Evolutionary conservation across 2,888 invertebrate species (phyloP).

Genomic region (Trichopoda pennipes): DNA sequence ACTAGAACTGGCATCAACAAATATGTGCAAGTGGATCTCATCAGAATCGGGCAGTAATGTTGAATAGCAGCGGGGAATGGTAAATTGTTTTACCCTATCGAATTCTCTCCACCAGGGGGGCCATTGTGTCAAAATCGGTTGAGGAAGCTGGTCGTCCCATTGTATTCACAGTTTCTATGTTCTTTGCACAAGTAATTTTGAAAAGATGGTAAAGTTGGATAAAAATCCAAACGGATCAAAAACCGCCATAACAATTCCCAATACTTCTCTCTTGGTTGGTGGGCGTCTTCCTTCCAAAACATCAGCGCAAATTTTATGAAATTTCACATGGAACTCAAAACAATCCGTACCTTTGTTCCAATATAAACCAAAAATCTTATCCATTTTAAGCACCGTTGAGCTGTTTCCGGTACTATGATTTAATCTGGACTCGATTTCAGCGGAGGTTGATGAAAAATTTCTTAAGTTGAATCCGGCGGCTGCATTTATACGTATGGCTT

Average conservation of each 20-base stretch:
- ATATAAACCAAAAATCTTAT: neutral
- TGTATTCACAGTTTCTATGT: slow-evolving; percentile 46
- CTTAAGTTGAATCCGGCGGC: neutral
- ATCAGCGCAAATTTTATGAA: slow-evolving; percentile 50
- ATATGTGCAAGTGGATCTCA: slow-evolving; percentile 57
- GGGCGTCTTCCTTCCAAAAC: slow-evolving; percentile 60
- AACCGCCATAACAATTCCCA: slow-evolving; percentile 71
- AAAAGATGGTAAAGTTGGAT: slow-evolving; percentile 65
- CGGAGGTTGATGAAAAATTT: neutral
- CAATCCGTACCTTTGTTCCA: neutral
- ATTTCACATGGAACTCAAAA: slow-evolving; percentile 31
- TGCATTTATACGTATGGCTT: neutral
- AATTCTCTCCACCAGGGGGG: slow-evolving; percentile 51
- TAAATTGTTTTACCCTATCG: slow-evolving; percentile 32
- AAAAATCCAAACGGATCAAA: slow-evolving; percentile 73
- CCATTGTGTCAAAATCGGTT: slow-evolving; percentile 38
- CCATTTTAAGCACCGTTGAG: neutral
- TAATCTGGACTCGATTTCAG: neutral
- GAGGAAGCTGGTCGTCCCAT: slow-evolving; percentile 64
- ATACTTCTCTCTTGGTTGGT: slow-evolving; percentile 70
- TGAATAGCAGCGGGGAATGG: slow-evolving; percentile 54
- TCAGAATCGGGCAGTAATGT: slow-evolving; percentile 33
- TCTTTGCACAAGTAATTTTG: slow-evolving; percentile 55
- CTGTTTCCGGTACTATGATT: neutral
- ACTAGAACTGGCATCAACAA: slow-evolving; percentile 61